Evolutionary conservation across 2,888 invertebrate genomes (phyloP), one percentile per base, ranked within the genome.

Genomic region (Diabrotica balteata): DNA sequence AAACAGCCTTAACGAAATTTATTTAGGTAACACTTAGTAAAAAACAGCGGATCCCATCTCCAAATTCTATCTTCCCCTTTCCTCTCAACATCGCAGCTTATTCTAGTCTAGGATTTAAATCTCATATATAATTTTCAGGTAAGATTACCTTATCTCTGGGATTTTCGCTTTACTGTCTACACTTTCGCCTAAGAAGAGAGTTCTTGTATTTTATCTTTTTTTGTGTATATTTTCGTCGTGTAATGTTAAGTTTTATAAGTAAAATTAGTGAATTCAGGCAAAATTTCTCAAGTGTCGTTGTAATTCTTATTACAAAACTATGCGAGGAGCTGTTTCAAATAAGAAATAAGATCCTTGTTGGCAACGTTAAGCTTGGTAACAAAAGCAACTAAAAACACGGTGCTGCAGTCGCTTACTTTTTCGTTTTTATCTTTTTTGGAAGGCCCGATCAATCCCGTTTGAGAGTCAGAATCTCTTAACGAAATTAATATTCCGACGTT

Each of bases 71-170:
- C 66, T 71, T 72, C 57, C 43, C 47, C 60, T 53, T 58, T 60
- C 66, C 50, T 59, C 67, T 62, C 65, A 42, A 52, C 54, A 58
- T 61, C 71, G 65, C 67, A 63, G 66, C 70, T 72, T 68, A 70
- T 71, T 72, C 64, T 70, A 70, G 69, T 73, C 72, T 70, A 72
- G 71, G 73, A 72, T 74, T 69, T 75, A 70, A 73, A 74, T 75
- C 69, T 72, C 70, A 60, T 62, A 62, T 71, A 71, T 71, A 71
- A 71, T 69, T 69, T 73, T 71, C 68, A 66, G 67, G 66, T 69
- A 68, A 71, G 71, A 73, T 71, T 73, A 71, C 69, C 67, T 69
- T 63, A 71, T 65, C 70, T 64, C 62, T 50, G 61, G 70, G 68
- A 67, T 69, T 69, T 60, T 54, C 62, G 46, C 69, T 69, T 69